Evolutionary conservation across 2,113 vertebrate genomes (phyloP).

Genomic region (Seriola aureovittata): DNA sequence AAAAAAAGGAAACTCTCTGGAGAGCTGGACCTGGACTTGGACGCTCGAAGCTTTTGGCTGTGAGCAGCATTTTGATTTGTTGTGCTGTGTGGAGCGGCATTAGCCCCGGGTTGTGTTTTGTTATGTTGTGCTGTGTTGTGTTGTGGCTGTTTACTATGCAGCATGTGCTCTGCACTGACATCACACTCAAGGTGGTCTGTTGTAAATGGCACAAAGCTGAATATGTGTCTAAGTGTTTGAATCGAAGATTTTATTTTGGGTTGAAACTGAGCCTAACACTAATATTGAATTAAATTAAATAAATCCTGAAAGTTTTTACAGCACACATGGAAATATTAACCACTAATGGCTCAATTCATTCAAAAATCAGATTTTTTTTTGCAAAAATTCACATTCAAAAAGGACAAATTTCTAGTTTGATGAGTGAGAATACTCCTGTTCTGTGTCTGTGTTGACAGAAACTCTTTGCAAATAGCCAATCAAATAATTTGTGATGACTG

Average conservation of each 20-base stretch:
- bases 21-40: slow-evolving; percentile 61
- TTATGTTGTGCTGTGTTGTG: slow-evolving; percentile 43
- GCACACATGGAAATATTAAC: too few species aligned
- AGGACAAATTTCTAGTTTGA: too few species aligned
- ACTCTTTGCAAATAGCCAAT: too few species aligned
- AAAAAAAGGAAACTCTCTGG: slow-evolving; percentile 59
- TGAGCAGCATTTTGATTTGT: slow-evolving; percentile 74
- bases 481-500: too few species aligned
- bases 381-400: too few species aligned
- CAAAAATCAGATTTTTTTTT: too few species aligned
- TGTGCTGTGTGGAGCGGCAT: slow-evolving; percentile 28
- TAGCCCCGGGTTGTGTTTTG: slow-evolving; percentile 31
- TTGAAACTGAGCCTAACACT: background rate
- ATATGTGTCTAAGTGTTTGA: background rate
- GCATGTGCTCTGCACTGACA: slow-evolving; percentile 11
- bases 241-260: background rate
- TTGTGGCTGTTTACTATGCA: slow-evolving; percentile 49
- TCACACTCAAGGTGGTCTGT: slow-evolving; percentile 30
- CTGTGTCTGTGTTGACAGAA: too few species aligned
- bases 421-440: too few species aligned
- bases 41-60: slow-evolving; percentile 39
- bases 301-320: background rate
- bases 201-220: slow-evolving; percentile 17
- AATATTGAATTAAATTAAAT: too few species aligned
- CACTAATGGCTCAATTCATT: background rate